Evolutionary conservation across 2,797 vertebrate species (phyloP), one percentile per base, ranked within the genome.

Genomic region (Staurois parvus): DNA sequence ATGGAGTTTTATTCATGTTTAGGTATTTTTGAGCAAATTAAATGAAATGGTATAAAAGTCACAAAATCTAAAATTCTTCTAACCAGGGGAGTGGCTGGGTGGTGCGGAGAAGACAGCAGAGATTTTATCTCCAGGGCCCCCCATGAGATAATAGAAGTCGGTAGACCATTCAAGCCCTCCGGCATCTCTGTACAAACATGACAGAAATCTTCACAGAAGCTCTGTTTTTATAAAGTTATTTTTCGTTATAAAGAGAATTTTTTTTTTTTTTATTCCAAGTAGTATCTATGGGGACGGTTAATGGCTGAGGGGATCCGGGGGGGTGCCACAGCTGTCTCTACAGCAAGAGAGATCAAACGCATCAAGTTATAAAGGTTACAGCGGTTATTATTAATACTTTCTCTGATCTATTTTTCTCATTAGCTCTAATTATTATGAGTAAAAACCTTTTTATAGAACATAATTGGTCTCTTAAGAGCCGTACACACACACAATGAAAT

Each of bases 381-480:
- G 72, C 83, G 77, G 77, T 72, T 84, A 84, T 79, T 59, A 84
- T 72, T 72, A 78, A 84, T 78, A 78, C 76, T 72, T 72, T 72
- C 82, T 84, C n/a, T 78, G 76, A 78, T 78, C 68, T 78, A 64
- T 78, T 78, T 84, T 78, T 72, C 68, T 78, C 70, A 40, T 72
- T 78, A 72, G 75, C 83, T 34, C 76, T 78, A 72, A 84, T 84
- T 84, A 79, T 84, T 84, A 84, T 79, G 72, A 79, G 48, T 45
- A 72, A 72, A 78, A 78, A 67, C 52, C 70, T 84, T 79, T 76
- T 79, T 76, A 76, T 84, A 72, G 74, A 68, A 76, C 82, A 77
- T 84, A 84, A 84, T 84, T 84, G 74, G 82, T 84, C 82, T 84
- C 82, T 40, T 56, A 77, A 84, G 82, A 84, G 74, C 45, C 19